Evolutionary conservation across 2,888 invertebrate genomes (phyloP).

Genomic region (Mimumesa dahlbomi): DNA sequence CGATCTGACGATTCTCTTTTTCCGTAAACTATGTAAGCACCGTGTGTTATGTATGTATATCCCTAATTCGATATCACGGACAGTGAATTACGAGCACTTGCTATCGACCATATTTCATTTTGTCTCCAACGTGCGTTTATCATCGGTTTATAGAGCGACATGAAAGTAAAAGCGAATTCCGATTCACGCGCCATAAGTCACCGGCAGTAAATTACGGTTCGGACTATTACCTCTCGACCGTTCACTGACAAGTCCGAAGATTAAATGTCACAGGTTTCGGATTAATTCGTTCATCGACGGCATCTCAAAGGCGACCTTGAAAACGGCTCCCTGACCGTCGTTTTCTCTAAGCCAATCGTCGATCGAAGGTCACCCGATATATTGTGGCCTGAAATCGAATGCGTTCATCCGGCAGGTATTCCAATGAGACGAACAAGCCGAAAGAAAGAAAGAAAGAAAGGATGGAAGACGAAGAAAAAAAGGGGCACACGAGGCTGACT

Average conservation of each 20-base stretch:
- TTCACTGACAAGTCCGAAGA: constrained; percentile 14
- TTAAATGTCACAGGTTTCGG: constrained; percentile 18
- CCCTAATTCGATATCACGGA: too few relatives aligned
- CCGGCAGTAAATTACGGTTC: not conserved
- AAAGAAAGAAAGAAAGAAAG: constrained; percentile 56
- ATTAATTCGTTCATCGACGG: constrained; percentile 60
- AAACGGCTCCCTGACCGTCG: constrained; percentile 16
- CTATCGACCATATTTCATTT: too few relatives aligned
- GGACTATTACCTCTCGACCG: not conserved
- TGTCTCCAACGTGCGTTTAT: too few relatives aligned
- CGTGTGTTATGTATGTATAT: too few relatives aligned
- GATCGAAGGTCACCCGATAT: constrained; percentile 72
- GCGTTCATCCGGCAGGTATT: constrained; percentile 76
- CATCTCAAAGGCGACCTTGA: constrained; percentile 52
- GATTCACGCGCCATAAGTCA: not conserved
- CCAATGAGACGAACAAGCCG: constrained; percentile 68
- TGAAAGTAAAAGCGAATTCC: too few relatives aligned
- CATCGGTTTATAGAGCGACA: not conserved
- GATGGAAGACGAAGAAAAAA: constrained; percentile 45
- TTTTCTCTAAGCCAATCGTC: constrained; percentile 59
- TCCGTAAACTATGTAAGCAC: too few relatives aligned
- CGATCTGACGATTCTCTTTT: not conserved
- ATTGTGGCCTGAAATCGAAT: constrained; percentile 72
- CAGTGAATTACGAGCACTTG: too few relatives aligned
- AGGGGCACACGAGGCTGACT: constrained; percentile 35